Conservation (phyloP, 2,888 invertebrate species). For the Amitus sp. region DNA sequence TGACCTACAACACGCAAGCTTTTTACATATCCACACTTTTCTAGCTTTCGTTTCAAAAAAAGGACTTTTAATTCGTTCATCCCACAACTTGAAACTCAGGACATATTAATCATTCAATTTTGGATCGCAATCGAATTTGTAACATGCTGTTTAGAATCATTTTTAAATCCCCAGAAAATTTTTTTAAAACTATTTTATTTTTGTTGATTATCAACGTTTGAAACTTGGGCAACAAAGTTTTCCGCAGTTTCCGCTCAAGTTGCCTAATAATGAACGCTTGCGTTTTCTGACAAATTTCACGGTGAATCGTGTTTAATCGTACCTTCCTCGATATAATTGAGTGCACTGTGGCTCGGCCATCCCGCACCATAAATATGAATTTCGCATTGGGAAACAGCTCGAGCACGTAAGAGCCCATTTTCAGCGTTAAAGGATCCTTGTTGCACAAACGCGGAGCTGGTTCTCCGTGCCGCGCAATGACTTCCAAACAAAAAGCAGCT, state of each 20-base stretch:
- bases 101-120: too few species aligned
- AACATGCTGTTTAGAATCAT: too few species aligned
- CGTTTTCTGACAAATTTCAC: background rate
- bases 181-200: background rate
- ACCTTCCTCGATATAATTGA: slow-evolving; percentile 97
- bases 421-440: slow-evolving; percentile 98
- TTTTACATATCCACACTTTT: too few species aligned
- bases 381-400: slow-evolving; percentile 97
- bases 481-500: slow-evolving; percentile 95
- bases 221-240: too few species aligned
- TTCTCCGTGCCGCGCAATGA: slow-evolving; percentile 95
- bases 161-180: background rate
- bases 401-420: slow-evolving; percentile 94
- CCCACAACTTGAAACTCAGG: too few species aligned
- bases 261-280: background rate
- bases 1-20: slow-evolving; percentile 69
- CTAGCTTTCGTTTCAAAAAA: too few species aligned
- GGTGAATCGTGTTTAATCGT: slow-evolving; percentile 24
- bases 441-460: slow-evolving; percentile 96
- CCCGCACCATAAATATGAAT: slow-evolving; percentile 97
- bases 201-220: too few species aligned
- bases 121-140: background rate
- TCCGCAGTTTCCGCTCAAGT: background rate
- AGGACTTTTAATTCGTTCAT: too few species aligned
- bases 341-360: slow-evolving; percentile 98